phyloP scores from a whole-genome alignment of 2,113 vertebrate species.

The Ginglymostoma cirratum region DNA sequence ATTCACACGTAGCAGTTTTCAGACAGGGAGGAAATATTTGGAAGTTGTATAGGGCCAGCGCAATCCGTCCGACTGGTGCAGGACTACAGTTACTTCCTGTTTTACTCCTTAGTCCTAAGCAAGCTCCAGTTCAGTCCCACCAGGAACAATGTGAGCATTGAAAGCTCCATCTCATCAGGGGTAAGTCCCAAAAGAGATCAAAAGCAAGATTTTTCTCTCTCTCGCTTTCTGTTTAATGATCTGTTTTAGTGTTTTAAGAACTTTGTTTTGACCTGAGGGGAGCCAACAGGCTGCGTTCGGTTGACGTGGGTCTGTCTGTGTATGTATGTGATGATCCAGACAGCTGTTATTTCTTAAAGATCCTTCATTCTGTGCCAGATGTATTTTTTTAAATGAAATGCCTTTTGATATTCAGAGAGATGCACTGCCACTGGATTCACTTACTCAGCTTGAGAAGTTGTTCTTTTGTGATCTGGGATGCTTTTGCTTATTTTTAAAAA shows the following conservation, averaged over 20 bases:
- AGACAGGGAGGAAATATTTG: conserved; percentile 28
- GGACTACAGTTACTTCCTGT: conserved; percentile 29
- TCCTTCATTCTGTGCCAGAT: not conserved
- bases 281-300: not conserved
- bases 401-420: conserved; percentile 37
- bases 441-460: not conserved
- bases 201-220: not conserved
- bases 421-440: not conserved
- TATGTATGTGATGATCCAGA: not conserved
- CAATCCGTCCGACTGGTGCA: not conserved
- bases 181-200: conserved; percentile 33
- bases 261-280: not conserved
- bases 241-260: not conserved
- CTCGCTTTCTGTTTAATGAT: not conserved
- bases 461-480: not conserved
- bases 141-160: not conserved
- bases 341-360: conserved; percentile 39
- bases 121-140: conserved; percentile 38
- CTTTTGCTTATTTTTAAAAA: not conserved
- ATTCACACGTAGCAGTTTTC: not conserved
- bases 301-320: not conserved
- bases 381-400: not conserved
- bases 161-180: not conserved
- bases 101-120: conserved; percentile 16
- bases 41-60: conserved; percentile 26